Evolutionary conservation across 1,140 invertebrate genomes (phyloP), one percentile per base, ranked within the genome.

Genomic region (Neodiprion fabricii): DNA sequence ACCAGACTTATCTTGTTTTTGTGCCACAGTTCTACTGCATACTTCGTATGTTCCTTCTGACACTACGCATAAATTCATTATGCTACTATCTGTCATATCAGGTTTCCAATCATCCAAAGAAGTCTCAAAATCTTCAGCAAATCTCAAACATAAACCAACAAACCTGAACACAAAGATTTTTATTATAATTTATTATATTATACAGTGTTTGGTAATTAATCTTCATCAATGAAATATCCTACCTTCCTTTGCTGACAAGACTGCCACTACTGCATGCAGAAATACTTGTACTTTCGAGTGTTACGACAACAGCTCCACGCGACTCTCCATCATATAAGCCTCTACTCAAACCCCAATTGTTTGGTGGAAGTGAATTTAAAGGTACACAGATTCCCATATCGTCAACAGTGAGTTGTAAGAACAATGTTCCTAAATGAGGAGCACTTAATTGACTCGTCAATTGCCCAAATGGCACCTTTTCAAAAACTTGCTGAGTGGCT

Each of bases 1-100:
- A 91, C 92, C 92, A 71, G 87, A 88, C 72, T 91, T 91, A 23
- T 90, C 88, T 82, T 92, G 93, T 82, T 94, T 94, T 50, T 94
- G 93, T 7, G 95, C 94, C 49, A 95, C 92, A 3, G 97, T 98
- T 75, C 95, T 90, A 75, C 96, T 98, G 87, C 97, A 98, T 0
- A 99, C 96, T 90, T 99, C 97, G 85, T 98, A 99, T 10, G 97
- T 99, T 47, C 98, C 98, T 87, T 98, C 96, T n/a, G 96, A 98
- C 9, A 99, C 98, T 68, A 96, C 94, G 86, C 97, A 98, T 40
- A 98, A 91, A 89, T 99, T 99, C 95, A 97, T 97, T 68, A 97
- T 93, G 74, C 90, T 92, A 10, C 92, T 91, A 82, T 97, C 95
- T 49, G 89, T 92, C 81, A 93, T 92, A 81, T 96, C 94, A 8